Base-by-base conservation (phyloP, 2,888 invertebrate species). In the Acrobasis suavella region DNA sequence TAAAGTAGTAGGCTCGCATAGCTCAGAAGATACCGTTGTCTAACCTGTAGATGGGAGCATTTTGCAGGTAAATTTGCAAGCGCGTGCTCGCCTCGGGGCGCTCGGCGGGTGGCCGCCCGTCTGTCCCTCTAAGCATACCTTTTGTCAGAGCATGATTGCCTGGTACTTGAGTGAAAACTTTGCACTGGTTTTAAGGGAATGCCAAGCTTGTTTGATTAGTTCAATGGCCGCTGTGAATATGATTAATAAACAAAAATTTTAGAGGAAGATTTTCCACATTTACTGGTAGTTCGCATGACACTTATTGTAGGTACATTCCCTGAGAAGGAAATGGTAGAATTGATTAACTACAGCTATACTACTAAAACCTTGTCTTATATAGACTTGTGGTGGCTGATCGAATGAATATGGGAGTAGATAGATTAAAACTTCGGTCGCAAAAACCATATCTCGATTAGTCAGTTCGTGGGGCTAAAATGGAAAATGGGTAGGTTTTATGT, bases 81-180 rank as follows among this genome's bases (percentile, higher is more conserved):
- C 87, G 85, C 90, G 89, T 89, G 90, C 81, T 78, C 69, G 88
- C 89, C 87, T 52, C 75, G 68, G 83, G 87, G 80, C 73, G 70
- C 85, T 60, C 83, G 75, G 83, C 84, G 88, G 87, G 89, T 89
- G 91, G 90, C 76, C 86, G 76, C 68, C 69, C 65, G 70, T 72
- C 70, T 76, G 76, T 74, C 77, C 73, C 76, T 79, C 81, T 83
- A 81, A 83, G 80, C 78, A 73, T 75, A 82, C 83, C 79, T 82
- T 74, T 76, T 81, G 80, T 82, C 79, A 73, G 67, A 63, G 68
- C 76, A 76, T 86, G 81, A 82, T 81, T 77, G 78, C 81, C 72
- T 75, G 76, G 77, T 73, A 63, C 69, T 69, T 74, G 74, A 77
- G 78, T 78, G 73, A 78, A 76, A 72, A 74, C 76, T 77, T 74